Percentiles rank a stretch among this genome's conserved stretches.
Conservation (phyloP, 2,888 invertebrate species). For the Rugalucina vietnamica region DNA sequence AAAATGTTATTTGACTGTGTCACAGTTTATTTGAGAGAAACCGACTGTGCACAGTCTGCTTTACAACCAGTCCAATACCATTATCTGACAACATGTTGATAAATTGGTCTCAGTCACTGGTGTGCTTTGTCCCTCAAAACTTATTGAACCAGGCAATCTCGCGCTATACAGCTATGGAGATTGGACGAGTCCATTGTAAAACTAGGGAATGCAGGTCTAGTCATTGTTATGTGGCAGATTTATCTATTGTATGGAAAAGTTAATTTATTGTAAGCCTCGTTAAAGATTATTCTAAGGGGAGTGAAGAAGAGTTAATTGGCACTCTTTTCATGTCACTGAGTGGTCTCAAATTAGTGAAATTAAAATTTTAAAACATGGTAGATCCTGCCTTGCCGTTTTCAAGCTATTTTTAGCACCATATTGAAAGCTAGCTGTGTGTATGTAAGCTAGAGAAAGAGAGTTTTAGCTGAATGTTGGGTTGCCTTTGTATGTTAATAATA, state of each 20-base stretch:
- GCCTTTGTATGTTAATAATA: conserved; percentile 45
- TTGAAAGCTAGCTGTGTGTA: conserved; percentile 61
- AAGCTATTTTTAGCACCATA: conserved; percentile 59
- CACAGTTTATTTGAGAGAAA: conserved; percentile 6
- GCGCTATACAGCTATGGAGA: conserved; percentile 67
- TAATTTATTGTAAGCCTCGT: conserved; percentile 14
- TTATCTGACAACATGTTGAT: conserved; percentile 70
- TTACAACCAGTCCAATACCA: conserved; percentile 66
- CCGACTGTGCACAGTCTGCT: conserved; percentile 4
- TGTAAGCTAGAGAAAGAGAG: conserved; percentile 57
- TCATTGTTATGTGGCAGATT: conserved; percentile 32
- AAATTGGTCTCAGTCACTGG: conserved; percentile 71
- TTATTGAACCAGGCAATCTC: conserved; percentile 67
- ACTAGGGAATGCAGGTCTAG: conserved; percentile 46
- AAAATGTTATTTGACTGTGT: conserved; percentile 1
- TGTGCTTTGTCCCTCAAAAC: conserved; percentile 72
- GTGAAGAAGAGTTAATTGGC: conserved; percentile 13
- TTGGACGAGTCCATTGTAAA: conserved; percentile 65
- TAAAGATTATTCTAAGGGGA: conserved; percentile 6
- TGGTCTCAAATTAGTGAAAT: not conserved
- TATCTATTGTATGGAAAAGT: conserved; percentile 47
- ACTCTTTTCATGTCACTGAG: not conserved
- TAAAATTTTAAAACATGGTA: conserved; percentile 22
- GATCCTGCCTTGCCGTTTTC: conserved; percentile 23
- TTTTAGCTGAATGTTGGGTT: conserved; percentile 62